These are phyloP conservation scores for Drosophila bifasciata DNA, from an alignment of 1,140 invertebrate genomes.

Conservation along the genomic window DNA sequence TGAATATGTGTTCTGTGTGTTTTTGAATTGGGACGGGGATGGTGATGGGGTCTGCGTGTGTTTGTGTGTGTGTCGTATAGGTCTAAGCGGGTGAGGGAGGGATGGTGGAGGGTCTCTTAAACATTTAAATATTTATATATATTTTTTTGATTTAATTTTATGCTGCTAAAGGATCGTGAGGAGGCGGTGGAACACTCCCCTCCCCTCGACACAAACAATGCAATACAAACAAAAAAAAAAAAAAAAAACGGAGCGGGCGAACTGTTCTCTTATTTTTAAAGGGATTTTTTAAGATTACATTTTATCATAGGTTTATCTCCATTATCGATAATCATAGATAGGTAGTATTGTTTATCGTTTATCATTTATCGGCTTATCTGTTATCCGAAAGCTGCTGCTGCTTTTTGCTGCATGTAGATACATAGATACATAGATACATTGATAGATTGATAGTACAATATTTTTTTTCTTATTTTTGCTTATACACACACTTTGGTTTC, in stretches of 20 bases:
- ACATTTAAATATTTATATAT: constrained; percentile 29
- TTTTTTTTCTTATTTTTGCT: constrained; percentile 2
- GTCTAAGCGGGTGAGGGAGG: constrained; percentile 27
- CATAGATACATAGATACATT: constrained; percentile 34
- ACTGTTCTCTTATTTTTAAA: constrained; percentile 28
- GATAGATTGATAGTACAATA: constrained; percentile 1
- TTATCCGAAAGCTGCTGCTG: too few species aligned
- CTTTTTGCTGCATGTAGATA: too few species aligned
- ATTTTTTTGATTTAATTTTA: constrained; percentile 49
- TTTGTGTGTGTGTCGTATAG: constrained; percentile 37
- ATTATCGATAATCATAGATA: constrained; percentile 44
- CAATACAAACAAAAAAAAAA: constrained; percentile 45
- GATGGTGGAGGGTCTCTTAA: constrained; percentile 30
- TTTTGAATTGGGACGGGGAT: not conserved
- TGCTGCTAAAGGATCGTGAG: constrained; percentile 1
- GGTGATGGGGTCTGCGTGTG: constrained; percentile 3
- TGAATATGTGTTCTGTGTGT: constrained; percentile 8
- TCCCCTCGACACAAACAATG: constrained; percentile 16
- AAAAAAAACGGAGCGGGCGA: constrained; percentile 13
- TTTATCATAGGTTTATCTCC: constrained; percentile 42
- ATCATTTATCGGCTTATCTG: too few species aligned
- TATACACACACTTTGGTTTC: constrained; percentile 54
- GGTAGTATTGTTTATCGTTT: constrained; percentile 46
- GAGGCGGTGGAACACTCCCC: too few species aligned
- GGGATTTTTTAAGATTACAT: constrained; percentile 39